A percentile compares a stretch with the other conserved stretches of the same genome.
These are phyloP conservation scores for Acrobasis consociella DNA, from an alignment of 2,888 invertebrate species.

Conservation along the genomic window DNA sequence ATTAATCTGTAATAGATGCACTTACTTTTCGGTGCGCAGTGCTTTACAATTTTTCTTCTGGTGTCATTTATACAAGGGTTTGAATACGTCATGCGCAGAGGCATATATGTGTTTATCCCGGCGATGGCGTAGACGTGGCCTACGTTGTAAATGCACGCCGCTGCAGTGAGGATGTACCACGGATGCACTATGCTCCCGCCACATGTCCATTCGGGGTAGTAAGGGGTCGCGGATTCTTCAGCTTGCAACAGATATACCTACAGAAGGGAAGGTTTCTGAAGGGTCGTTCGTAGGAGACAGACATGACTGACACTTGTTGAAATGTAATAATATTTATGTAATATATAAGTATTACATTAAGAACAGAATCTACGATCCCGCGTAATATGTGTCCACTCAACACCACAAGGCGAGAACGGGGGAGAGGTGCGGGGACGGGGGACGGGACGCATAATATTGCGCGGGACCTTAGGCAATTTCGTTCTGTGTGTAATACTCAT, in stretches of 20 bases:
- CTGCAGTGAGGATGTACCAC: background rate
- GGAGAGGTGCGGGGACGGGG: too few relatives aligned
- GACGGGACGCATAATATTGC: too few relatives aligned
- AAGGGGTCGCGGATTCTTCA: background rate
- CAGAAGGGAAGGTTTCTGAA: constrained; percentile 6
- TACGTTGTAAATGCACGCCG: background rate
- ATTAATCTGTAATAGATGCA: too few relatives aligned
- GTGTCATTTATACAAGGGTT: constrained; percentile 43
- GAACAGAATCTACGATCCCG: too few relatives aligned
- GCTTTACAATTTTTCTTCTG: constrained; percentile 50
- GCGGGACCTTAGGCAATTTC: too few relatives aligned
- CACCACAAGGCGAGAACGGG: too few relatives aligned
- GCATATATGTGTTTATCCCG: constrained; percentile 47
- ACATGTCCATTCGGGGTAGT: background rate
- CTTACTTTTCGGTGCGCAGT: constrained; percentile 49
- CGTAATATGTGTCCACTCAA: too few relatives aligned
- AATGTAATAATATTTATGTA: too few relatives aligned
- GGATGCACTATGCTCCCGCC: background rate
- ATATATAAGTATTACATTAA: too few relatives aligned
- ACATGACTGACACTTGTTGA: too few relatives aligned
- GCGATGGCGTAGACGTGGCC: constrained; percentile 43
- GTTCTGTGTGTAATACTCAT: too few relatives aligned
- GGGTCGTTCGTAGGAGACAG: too few relatives aligned
- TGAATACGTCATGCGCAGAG: constrained; percentile 29
- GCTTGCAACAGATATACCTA: background rate